phyloP scores from a whole-genome alignment of 2,888 invertebrate species.

The Elmis aenea region DNA sequence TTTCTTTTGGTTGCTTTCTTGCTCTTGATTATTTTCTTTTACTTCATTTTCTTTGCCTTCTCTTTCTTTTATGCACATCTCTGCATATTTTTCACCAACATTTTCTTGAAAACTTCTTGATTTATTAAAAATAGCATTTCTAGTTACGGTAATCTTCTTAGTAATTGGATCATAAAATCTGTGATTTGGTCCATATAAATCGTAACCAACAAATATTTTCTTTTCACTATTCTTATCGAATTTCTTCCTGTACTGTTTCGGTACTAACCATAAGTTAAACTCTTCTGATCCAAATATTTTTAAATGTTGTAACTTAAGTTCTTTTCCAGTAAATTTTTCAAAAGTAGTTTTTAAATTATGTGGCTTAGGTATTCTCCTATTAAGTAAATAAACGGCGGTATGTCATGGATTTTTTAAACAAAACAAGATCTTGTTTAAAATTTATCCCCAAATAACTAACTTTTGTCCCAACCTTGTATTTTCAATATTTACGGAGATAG shows the following conservation, averaged over 20 bases:
- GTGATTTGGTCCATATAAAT: conserved; percentile 18
- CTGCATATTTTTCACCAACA: not conserved
- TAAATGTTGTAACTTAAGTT: conserved; percentile 1
- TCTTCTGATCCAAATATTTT: conserved; percentile 13
- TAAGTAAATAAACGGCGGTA: conserved; percentile 34
- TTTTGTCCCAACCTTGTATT: too few species aligned
- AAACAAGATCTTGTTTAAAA: too few species aligned
- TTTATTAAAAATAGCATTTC: conserved; percentile 25
- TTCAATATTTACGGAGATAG: too few species aligned
- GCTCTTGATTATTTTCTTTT: too few species aligned
- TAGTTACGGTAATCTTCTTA: conserved; percentile 21
- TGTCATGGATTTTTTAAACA: too few species aligned
- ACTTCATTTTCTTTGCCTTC: too few species aligned
- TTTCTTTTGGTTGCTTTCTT: too few species aligned
- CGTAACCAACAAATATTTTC: conserved; percentile 24
- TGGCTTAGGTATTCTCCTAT: conserved; percentile 23
- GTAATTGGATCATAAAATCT: conserved; percentile 20
- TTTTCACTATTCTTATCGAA: conserved; percentile 18
- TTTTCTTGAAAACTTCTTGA: conserved; percentile 3
- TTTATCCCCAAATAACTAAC: too few species aligned
- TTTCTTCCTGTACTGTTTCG: conserved; percentile 16
- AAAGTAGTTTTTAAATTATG: conserved; percentile 17
- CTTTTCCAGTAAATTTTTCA: conserved; percentile 21
- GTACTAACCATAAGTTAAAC: conserved; percentile 18
- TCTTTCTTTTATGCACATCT: too few species aligned